Base-by-base conservation (phyloP, 2,113 vertebrate species). In the Ophthalmolycus amberensis region DNA sequence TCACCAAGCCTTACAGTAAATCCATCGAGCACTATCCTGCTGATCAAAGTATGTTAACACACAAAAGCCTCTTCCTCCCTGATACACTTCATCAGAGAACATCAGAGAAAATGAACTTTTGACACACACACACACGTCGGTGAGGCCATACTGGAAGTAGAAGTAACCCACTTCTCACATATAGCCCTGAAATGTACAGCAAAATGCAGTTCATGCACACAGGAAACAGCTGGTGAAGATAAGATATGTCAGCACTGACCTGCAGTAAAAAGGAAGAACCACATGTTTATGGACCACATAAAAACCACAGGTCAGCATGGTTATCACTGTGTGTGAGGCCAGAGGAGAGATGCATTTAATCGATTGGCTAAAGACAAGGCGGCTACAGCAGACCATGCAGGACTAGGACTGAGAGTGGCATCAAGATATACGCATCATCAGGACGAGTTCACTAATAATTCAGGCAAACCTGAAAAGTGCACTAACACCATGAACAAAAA, bases 161-260 rank as follows among this genome's bases (percentile, higher is more conserved):
- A 66, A 48, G 59, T 56, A 54, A 63, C 14, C 25, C 4, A n/a
- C 16, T 62, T 58, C 50, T 54, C 48, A 64, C 27, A 78, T 25
- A 40, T 4, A n/a, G 74, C 15, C 37, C 27, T 38, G 46, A n/a
- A 37, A 56, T 16, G 12, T 12, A 11, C 54, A 64, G 9, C 22
- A 40, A 32, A 63, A 50, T 0, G 1, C 62, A 82, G 18, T 79
- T 6, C 34, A 68, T 2, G 59, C 20, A 54, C 34, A 59, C 75
- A 91, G 85, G 85, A 92, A 91, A 72, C 85, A 90, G 80, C 83
- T 86, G 74, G n/a, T 79, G 32, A 60, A 14, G 77, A 86, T 68
- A 63, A 78, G 69, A 67, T 34, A 66, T 37, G 12, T 69, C 1
- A 78, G 48, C n/a, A 3, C 42, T 7, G 60, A 73, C 66, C 85